Conservation (phyloP, 2,888 invertebrate genomes). For the Pheosia tremula region DNA sequence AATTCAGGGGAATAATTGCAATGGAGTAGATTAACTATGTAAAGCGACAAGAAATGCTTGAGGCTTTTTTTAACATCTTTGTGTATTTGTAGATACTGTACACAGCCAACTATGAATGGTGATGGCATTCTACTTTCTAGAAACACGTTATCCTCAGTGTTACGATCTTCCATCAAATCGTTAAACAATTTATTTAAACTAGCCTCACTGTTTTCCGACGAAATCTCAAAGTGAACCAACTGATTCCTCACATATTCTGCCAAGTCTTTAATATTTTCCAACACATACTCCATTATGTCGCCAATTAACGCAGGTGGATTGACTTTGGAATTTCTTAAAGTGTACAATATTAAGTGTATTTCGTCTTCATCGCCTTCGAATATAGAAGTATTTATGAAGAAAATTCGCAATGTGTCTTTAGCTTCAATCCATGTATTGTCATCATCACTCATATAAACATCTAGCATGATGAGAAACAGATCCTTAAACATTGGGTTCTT, state of each 20-base stretch:
- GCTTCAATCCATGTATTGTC: constrained; percentile 77
- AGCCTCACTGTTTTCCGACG: constrained; percentile 58
- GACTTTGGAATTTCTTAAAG: constrained; percentile 66
- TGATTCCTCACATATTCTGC: constrained; percentile 64
- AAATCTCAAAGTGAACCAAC: constrained; percentile 66
- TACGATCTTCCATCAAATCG: constrained; percentile 67
- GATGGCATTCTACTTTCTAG: constrained; percentile 73
- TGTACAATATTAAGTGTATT: constrained; percentile 87
- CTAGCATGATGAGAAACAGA: constrained; percentile 82
- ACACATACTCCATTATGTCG: constrained; percentile 67
- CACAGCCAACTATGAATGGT: constrained; percentile 71
- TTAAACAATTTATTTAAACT: constrained; percentile 66
- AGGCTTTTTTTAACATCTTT: constrained; percentile 66
- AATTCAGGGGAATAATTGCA: constrained; percentile 82
- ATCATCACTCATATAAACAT: constrained; percentile 74
- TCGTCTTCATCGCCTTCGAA: constrained; percentile 87
- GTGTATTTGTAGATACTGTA: constrained; percentile 64
- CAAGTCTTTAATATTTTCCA: constrained; percentile 62
- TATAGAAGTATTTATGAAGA: constrained; percentile 86
- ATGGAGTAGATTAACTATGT: constrained; percentile 84
- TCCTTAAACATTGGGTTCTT: constrained; percentile 81
- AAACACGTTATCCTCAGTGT: constrained; percentile 61
- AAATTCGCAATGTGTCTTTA: constrained; percentile 79
- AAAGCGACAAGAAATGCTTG: constrained; percentile 70
- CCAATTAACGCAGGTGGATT: constrained; percentile 61